A percentile compares a stretch with the other conserved stretches of the same genome.
Evolutionary conservation across 2,888 invertebrate species (phyloP).

Genomic region (Phragmatobia fuliginosa): DNA sequence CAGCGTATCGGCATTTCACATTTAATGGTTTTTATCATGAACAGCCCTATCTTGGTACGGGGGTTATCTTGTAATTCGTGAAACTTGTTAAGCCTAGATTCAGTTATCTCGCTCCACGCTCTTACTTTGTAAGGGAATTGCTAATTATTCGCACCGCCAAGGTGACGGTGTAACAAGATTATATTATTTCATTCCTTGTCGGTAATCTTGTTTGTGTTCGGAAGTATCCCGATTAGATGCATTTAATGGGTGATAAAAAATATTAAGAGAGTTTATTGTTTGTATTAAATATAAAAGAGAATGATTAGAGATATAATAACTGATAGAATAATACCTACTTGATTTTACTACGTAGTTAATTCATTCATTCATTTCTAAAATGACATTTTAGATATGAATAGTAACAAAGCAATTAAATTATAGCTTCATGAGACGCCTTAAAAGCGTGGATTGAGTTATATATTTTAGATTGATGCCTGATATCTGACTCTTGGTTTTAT

Average conservation of each 20-base stretch:
- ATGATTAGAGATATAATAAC: background rate
- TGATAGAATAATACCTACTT: no score
- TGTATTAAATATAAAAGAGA: background rate
- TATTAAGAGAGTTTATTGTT: background rate
- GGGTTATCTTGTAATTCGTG: slow-evolving; percentile 60
- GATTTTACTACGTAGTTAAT: no score
- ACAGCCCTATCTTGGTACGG: slow-evolving; percentile 33
- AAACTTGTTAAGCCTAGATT: slow-evolving; percentile 75
- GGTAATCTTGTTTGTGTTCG: slow-evolving; percentile 44
- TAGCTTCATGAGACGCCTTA: background rate
- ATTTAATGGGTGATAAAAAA: slow-evolving; percentile 25
- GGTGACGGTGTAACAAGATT: slow-evolving; percentile 66
- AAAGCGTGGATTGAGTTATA: background rate
- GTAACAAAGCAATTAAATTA: background rate
- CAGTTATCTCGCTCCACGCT: slow-evolving; percentile 66
- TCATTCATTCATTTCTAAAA: no score
- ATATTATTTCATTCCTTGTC: slow-evolving; percentile 55
- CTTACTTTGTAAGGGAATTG: slow-evolving; percentile 63
- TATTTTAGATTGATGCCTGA: background rate
- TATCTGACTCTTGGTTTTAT: background rate
- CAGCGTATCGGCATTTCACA: slow-evolving; percentile 24
- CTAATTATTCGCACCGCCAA: slow-evolving; percentile 77
- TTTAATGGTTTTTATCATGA: slow-evolving; percentile 52
- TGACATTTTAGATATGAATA: background rate
- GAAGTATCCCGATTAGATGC: slow-evolving; percentile 43